Conservation (phyloP, 2,888 invertebrate genomes). For the Acrobasis repandana region DNA sequence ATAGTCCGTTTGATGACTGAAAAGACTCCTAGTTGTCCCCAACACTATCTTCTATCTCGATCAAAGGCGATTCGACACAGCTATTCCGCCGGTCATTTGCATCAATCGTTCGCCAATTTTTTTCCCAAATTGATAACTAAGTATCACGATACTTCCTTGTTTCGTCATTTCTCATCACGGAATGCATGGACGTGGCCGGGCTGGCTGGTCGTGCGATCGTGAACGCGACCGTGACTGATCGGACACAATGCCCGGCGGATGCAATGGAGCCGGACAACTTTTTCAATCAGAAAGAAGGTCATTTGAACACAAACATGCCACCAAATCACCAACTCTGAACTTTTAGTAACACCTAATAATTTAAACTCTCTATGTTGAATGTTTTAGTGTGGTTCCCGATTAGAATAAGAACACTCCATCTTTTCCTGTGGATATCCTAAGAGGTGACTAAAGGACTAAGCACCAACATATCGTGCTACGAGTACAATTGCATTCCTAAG, state of each 20-base stretch:
- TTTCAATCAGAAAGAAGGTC: conserved; percentile 47
- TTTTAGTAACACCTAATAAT: background rate
- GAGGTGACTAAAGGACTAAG: no score
- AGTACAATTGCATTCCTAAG: no score
- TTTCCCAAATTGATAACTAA: conserved; percentile 41
- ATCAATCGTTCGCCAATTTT: conserved; percentile 51
- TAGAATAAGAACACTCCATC: no score
- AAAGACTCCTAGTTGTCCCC: background rate
- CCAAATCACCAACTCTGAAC: conserved; percentile 13
- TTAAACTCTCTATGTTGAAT: no score
- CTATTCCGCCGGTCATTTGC: conserved; percentile 54
- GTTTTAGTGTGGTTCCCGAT: no score
- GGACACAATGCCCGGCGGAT: conserved; percentile 58
- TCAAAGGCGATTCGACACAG: conserved; percentile 42
- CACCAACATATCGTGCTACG: no score
- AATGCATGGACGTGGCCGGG: conserved; percentile 42
- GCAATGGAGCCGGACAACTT: conserved; percentile 47
- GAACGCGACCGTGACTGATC: conserved; percentile 68
- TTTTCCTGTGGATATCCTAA: no score
- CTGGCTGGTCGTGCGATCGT: conserved; percentile 54
- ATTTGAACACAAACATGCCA: conserved; percentile 31
- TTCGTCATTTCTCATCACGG: conserved; percentile 64
- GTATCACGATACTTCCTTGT: conserved; percentile 57
- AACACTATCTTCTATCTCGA: conserved; percentile 34
- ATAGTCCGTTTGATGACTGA: background rate